Base-by-base conservation (phyloP, 1,140 invertebrate genomes). In the Chionoecetes opilio region DNA sequence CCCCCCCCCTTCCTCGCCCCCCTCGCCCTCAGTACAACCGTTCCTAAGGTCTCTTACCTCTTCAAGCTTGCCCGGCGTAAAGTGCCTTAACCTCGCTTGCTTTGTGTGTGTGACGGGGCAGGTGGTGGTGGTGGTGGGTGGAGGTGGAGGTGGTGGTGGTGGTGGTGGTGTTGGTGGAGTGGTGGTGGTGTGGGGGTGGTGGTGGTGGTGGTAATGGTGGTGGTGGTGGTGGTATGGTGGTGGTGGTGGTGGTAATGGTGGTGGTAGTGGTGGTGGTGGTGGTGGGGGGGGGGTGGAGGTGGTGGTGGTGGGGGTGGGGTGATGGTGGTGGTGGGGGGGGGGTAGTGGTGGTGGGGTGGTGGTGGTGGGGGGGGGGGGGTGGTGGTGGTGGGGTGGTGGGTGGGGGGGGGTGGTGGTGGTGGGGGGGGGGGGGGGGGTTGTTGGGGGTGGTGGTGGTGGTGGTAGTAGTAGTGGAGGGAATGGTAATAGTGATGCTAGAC, bases 81-180 rank as follows among this genome's bases (percentile, higher is more conserved):
- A 75, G 63, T 75, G 63, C 63, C n/a, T 75, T 75, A 75, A 75
- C 63, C 63, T 75, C 63, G 63, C 63, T 75, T 75, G 63, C 63
- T 75, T 75, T 75, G 63, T 75, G 63, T 75, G 63, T 75, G 63
- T 75, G 63, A 29, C 5, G 32, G 87, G 29, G 34, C 17, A 29
- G 32, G 29, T 89, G 87, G 29, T n/a, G 26, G 82, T 82, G 82
- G 21, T 29, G n/a, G n/a, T 29, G 21, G 82, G n/a, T 9, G 0
- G 0, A 5, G 82, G 34, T 31, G 84, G 34, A 37, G n/a, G n/a
- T n/a, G n/a, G n/a, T n/a, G n/a, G n/a, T n/a, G 26, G 82, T 5
- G n/a, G 26, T 6, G 8, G 82, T 6, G 9, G n/a, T 29, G n/a
- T 29, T 84, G 82, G n/a, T 9, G 0, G 0, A 5, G 82, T 31